A percentile compares a stretch with the other conserved stretches of the same genome.
Evolutionary conservation across 37 sponge, comb jelly and placozoan species (phyloP).

Genomic region (Mnemiopsis leidyi): DNA sequence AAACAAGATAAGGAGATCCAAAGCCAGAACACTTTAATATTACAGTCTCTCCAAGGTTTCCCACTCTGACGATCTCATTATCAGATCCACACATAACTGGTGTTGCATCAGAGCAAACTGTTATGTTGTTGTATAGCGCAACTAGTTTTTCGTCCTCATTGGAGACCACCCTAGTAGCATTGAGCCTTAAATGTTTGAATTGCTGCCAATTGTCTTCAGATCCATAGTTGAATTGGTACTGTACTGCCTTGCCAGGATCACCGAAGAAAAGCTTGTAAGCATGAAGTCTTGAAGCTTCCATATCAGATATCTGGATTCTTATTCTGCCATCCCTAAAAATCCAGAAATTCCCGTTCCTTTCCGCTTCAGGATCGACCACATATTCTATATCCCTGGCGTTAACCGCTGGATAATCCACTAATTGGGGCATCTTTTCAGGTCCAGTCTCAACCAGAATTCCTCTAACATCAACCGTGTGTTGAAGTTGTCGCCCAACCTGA

Average conservation of each 20-base stretch:
- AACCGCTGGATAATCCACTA: too few relatives aligned
- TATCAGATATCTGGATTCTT: background rate
- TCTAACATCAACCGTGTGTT: background rate
- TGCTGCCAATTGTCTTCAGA: background rate
- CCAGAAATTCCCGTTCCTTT: background rate
- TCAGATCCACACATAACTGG: too few relatives aligned
- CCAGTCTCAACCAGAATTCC: background rate
- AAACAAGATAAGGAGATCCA: background rate
- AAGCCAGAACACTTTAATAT: background rate
- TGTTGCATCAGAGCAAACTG: background rate
- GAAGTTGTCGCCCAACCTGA: background rate
- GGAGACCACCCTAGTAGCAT: background rate
- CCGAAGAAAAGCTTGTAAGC: background rate
- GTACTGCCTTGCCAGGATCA: background rate
- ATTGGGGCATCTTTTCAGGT: too few relatives aligned
- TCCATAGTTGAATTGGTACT: background rate
- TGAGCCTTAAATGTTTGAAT: background rate
- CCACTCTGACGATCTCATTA: too few relatives aligned
- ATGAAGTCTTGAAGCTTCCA: background rate
- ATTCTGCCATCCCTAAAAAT: background rate
- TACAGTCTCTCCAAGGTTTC: background rate
- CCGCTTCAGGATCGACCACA: background rate
- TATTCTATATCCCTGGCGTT: background rate
- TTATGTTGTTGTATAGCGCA: background rate
- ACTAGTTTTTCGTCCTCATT: too few relatives aligned